Evolutionary conservation across 2,888 invertebrate genomes (phyloP).

Genomic region (Philaethria dido): DNA sequence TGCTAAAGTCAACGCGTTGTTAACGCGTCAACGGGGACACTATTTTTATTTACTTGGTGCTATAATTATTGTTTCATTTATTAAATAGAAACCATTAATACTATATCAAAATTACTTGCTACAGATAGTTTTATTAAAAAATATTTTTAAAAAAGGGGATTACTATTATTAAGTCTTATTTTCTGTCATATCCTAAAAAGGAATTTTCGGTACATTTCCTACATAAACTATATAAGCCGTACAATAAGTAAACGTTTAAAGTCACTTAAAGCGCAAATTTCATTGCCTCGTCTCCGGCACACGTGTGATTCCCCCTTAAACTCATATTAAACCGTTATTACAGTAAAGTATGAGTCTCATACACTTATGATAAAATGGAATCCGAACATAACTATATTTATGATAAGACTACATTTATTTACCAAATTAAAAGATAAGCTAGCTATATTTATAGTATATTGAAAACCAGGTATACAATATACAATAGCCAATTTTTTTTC

Average conservation of each 20-base stretch:
- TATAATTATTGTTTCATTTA: no score
- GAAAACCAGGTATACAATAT: no score
- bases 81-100: no score
- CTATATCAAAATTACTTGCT: no score
- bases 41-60: no score
- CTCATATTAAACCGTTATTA: conserved; percentile 42
- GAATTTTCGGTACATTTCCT: not conserved
- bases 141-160: no score
- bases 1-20: no score
- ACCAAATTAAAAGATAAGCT: not conserved
- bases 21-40: no score
- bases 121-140: no score
- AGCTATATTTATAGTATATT: no score
- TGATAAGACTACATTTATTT: not conserved
- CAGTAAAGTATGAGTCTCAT: conserved; percentile 30
- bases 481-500: no score
- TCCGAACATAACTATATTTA: not conserved
- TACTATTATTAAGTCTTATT: no score
- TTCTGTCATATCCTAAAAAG: not conserved
- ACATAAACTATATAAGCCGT: conserved; percentile 1
- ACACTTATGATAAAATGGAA: not conserved
- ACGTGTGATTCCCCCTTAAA: conserved; percentile 39
- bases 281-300: conserved; percentile 33
- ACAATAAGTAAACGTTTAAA: conserved; percentile 26
- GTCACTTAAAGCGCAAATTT: conserved; percentile 32